Base-by-base conservation (phyloP, 53 echinoderm and acorn worm genomes). In the Crossaster papposus region DNA sequence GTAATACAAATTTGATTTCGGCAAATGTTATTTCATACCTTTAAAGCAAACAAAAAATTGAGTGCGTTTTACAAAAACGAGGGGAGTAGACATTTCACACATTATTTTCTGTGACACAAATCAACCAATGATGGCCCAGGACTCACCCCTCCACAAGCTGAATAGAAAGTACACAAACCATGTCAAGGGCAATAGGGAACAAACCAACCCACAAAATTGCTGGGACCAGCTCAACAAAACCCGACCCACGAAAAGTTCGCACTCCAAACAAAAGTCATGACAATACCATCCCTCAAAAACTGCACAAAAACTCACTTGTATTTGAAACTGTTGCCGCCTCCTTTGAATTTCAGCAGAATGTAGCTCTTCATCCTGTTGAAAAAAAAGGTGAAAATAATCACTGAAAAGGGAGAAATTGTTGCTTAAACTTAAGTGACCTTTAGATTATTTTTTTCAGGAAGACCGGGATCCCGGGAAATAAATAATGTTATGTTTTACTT, bases 261-360 rank as follows among this genome's bases (percentile, higher is more conserved):
- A 36, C n/a, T 36, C 64, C 62, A 44, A 31, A 64, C 26, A 38
- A 76, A 82, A 83, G 0, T 2, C 28, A 81, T 70, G 24, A 80
- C 12, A 23, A 29, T 34, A 80, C 31, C 62, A 17, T 29, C 58
- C 35, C 38, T 29, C 29, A 20, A 88, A 88, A 77, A 86, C 44
- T 28, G 14, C 0, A 64, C 51, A 37, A 82, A 75, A 71, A 76
- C 91, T 85, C 79, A 97, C 97, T 90, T 97, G 95, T 83, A 97
- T 97, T 91, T 94, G 94, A 90, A 97, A 95, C 65, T 97, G 95
- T 37, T 94, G 92, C 70, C 96, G 89, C 64, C 96, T 94, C 23
- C 89, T 88, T 79, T 92, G 94, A 77, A 95, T 88, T 83, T 94
- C 95, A 31, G 91, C 87, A 28, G 85, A 77, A 38, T 89, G 88